Percentiles rank a stretch among this genome's conserved stretches.
These are phyloP conservation scores for Stratiomys singularior DNA, from an alignment of 2,888 invertebrate genomes.

Conservation along the genomic window DNA sequence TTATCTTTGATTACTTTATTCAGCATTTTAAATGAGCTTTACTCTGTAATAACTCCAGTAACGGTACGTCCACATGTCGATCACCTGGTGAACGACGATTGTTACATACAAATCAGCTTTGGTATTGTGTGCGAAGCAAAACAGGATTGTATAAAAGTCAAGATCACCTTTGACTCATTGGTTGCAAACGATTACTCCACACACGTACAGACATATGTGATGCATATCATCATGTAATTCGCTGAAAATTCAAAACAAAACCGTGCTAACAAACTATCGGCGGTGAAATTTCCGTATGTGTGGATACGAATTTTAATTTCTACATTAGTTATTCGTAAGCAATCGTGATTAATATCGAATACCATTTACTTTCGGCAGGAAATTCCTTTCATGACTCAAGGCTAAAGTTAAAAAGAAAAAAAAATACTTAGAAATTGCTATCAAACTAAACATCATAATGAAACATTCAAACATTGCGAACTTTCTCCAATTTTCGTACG, in stretches of 20 bases:
- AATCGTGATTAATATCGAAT: background rate
- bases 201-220: background rate
- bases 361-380: constrained; percentile 11
- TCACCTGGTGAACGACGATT: background rate
- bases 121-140: background rate
- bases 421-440: constrained; percentile 5
- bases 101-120: background rate
- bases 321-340: constrained; percentile 2
- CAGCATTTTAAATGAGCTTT: background rate
- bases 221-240: background rate
- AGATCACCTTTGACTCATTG: constrained; percentile 42
- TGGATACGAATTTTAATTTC: constrained; percentile 28
- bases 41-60: background rate
- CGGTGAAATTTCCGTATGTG: constrained; percentile 36
- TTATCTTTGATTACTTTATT: background rate
- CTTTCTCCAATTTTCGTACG: constrained; percentile 25
- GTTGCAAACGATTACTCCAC: background rate
- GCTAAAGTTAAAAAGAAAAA: background rate
- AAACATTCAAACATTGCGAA: constrained; percentile 25
- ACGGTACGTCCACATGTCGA: constrained; percentile 7
- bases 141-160: constrained; percentile 38
- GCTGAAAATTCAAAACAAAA: background rate
- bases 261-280: background rate
- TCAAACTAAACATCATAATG: constrained; percentile 7
- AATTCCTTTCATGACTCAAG: constrained; percentile 31